These are phyloP conservation scores for Drosophila dunni DNA, from an alignment of 1,140 invertebrate species.

Conservation along the genomic window DNA sequence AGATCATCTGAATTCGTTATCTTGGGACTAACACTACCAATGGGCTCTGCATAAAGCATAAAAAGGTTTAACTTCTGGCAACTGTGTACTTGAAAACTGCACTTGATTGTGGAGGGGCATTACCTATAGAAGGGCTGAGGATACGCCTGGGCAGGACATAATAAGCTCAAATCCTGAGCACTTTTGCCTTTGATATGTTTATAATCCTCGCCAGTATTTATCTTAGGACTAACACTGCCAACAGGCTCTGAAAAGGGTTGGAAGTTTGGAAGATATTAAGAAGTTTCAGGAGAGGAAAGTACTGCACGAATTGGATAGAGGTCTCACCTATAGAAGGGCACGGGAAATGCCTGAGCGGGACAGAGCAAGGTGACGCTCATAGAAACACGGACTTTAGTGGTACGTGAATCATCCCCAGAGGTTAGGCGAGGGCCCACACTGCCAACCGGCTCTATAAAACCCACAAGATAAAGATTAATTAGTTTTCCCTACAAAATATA, in stretches of 20 bases:
- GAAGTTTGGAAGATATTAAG: not conserved
- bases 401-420: slow-evolving; percentile 85
- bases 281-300: not conserved
- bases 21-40: slow-evolving; percentile 89
- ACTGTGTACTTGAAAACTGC: slow-evolving; percentile 50
- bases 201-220: slow-evolving; percentile 79
- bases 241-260: slow-evolving; percentile 81
- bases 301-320: slow-evolving; percentile 53
- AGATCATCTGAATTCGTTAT: slow-evolving; percentile 85
- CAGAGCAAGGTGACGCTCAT: slow-evolving; percentile 86
- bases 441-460: slow-evolving; percentile 86
- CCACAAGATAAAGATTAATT: not conserved
- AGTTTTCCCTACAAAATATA: not conserved
- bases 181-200: slow-evolving; percentile 74
- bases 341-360: slow-evolving; percentile 89
- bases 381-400: slow-evolving; percentile 84
- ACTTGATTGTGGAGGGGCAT: slow-evolving; percentile 37
- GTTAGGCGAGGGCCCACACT: slow-evolving; percentile 86
- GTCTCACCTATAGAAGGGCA: slow-evolving; percentile 88
- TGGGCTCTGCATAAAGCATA: slow-evolving; percentile 86
- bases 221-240: slow-evolving; percentile 85
- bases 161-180: slow-evolving; percentile 85
- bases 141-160: slow-evolving; percentile 89
- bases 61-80: not conserved
- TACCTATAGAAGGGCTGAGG: slow-evolving; percentile 88